Percentiles rank a stretch among this genome's conserved stretches.
phyloP scores from a whole-genome alignment of 2,888 invertebrate species.

The Yponomeuta plumbellus region DNA sequence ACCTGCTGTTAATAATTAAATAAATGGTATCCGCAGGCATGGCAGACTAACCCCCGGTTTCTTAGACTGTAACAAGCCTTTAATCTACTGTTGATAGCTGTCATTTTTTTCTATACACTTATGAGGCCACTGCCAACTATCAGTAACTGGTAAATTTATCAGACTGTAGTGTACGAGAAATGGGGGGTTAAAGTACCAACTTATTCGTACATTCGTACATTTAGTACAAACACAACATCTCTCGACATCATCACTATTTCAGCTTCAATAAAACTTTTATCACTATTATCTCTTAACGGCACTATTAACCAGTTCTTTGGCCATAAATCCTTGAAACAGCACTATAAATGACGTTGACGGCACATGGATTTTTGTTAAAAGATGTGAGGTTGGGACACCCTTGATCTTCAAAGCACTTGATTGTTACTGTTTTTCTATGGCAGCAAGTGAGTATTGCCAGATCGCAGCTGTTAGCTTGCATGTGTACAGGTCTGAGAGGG shows the following conservation, averaged over 20 bases:
- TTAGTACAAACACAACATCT: not conserved
- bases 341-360: conserved; percentile 36
- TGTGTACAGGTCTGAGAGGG: not conserved
- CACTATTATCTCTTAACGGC: not conserved
- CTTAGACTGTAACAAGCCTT: too few species aligned
- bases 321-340: conserved; percentile 47
- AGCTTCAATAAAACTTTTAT: not conserved
- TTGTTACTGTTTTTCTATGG: conserved; percentile 40
- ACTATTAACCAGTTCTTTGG: conserved; percentile 31
- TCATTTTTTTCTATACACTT: too few species aligned
- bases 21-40: too few species aligned
- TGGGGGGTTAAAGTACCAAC: too few species aligned
- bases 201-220: not conserved
- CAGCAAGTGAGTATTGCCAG: conserved; percentile 55
- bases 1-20: too few species aligned
- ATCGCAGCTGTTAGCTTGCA: conserved; percentile 45
- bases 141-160: too few species aligned
- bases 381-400: conserved; percentile 66
- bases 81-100: too few species aligned
- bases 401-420: conserved; percentile 47
- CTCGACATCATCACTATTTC: too few species aligned
- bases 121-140: too few species aligned
- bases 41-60: too few species aligned
- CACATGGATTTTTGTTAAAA: conserved; percentile 44
- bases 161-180: too few species aligned